phyloP scores from a whole-genome alignment of 1,140 invertebrate species.

The Yoshiicerus persimilis region DNA sequence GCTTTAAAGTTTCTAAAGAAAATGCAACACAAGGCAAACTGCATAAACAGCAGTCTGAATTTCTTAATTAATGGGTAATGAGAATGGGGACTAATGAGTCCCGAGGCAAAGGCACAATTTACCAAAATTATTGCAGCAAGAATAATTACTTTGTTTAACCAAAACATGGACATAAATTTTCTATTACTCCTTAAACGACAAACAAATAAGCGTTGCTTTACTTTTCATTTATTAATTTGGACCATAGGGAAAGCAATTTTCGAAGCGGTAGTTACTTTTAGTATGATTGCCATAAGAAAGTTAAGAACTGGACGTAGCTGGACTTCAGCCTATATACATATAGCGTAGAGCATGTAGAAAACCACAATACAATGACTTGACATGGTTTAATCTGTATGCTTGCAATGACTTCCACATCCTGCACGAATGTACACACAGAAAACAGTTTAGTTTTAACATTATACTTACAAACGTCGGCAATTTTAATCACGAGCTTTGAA shows the following conservation, averaged over 20 bases:
- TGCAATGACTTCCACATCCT: not conserved
- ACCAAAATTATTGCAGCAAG: not conserved
- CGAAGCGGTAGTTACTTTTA: not conserved
- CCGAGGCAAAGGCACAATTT: not conserved
- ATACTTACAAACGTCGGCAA: not conserved
- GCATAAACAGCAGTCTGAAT: not conserved
- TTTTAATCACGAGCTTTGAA: constrained; percentile 10
- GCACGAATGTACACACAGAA: not conserved
- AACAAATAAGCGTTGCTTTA: not conserved
- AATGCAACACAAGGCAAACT: not conserved
- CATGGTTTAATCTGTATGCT: not conserved
- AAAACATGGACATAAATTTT: not conserved
- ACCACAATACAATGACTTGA: not conserved
- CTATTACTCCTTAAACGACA: not conserved
- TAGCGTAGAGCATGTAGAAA: not conserved
- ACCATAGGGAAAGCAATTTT: not conserved
- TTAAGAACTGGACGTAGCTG: not conserved
- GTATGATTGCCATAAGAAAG: not conserved
- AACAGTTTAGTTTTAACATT: not conserved
- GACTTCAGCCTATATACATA: not conserved
- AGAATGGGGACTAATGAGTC: not conserved
- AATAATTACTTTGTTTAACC: not conserved
- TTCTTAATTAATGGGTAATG: not conserved
- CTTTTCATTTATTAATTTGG: not conserved
- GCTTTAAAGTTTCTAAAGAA: not conserved